Evolutionary conservation across 2,113 vertebrate species (phyloP), one percentile per base, ranked within the genome.

Genomic region (Paramisgurnus dabryanus): DNA sequence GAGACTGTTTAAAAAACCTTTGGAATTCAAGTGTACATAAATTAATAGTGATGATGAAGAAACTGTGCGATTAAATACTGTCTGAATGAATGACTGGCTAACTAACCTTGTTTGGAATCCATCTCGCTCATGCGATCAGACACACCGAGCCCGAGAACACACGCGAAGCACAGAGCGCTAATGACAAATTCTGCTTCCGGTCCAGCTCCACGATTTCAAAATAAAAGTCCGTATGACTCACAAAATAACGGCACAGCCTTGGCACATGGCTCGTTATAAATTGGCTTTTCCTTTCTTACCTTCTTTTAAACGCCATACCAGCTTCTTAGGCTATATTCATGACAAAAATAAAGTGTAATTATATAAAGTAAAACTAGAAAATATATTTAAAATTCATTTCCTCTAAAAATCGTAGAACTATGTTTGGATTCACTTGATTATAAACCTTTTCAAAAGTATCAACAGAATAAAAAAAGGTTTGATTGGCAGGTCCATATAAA

Each of bases 21-120:
- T 15, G 8, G 4, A 34, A 4, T 45, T 3, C 2, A 17, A 34
- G 9, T 75, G 7, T 8, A 49, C 7, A 34, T 17, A 47, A 49
- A 6, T 49, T 22, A 8, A 27, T 8, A 4, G 43, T 15, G n/a
- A 5, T 4, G 0, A 3, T 34, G 43, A 13, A 64, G 57, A 22
- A 49, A 15, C 43, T 18, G 49, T 4, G 41, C 7, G 17, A 75
- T 49, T 47, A 49, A 43, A 64, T 4, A 22, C 17, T 11, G 39
- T 58, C 57, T 43, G 41, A 58, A 4, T 11, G 43, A 64, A 7
- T 76, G 15, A 45, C 13, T 64, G 45, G 66, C 63, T n/a, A 64
- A 72, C 79, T 73, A 71, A 80, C 79, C 79, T 64, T 66, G 79
- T 57, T 57, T 80, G 79, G 79, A 66, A 57, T 80, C 79, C 69